Conservation (phyloP, 2,888 invertebrate species). For the Leucania comma region DNA sequence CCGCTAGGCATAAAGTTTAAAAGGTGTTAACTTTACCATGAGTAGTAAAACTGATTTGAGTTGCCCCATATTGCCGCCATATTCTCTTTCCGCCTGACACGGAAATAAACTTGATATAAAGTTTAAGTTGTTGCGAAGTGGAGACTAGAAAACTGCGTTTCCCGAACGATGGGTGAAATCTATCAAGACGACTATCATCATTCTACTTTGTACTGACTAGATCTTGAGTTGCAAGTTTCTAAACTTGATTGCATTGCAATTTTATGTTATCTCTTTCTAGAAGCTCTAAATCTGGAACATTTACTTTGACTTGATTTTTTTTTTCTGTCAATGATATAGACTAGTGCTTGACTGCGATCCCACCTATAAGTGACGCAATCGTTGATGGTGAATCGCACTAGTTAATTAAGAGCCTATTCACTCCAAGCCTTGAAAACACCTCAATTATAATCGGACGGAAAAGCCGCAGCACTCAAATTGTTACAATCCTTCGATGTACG, state of each 20-base stretch:
- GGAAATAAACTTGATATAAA: constrained; percentile 33
- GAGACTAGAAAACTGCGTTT: constrained; percentile 37
- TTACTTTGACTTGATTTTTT: constrained; percentile 21
- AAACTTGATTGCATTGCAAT: constrained; percentile 59
- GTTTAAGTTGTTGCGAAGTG: constrained; percentile 20
- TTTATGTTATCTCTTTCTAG: constrained; percentile 30
- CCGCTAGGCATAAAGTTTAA: constrained; percentile 9
- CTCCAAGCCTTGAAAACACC: no score
- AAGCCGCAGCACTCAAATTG: no score
- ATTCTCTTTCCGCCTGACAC: constrained; percentile 1
- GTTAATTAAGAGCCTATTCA: no score
- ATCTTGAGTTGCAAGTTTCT: constrained; percentile 59
- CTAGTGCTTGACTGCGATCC: no score
- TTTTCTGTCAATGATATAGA: no score
- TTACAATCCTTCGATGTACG: no score
- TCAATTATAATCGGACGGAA: no score
- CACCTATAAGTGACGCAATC: no score
- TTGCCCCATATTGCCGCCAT: constrained; percentile 12
- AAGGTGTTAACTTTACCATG: background rate
- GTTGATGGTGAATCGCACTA: no score
- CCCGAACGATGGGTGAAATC: constrained; percentile 52
- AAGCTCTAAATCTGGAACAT: constrained; percentile 6
- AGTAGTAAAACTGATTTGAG: constrained; percentile 22
- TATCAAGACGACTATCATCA: constrained; percentile 32
- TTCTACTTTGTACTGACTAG: constrained; percentile 31